Conservation (phyloP, 2,113 vertebrate genomes). For the Hemiprocne comata region DNA sequence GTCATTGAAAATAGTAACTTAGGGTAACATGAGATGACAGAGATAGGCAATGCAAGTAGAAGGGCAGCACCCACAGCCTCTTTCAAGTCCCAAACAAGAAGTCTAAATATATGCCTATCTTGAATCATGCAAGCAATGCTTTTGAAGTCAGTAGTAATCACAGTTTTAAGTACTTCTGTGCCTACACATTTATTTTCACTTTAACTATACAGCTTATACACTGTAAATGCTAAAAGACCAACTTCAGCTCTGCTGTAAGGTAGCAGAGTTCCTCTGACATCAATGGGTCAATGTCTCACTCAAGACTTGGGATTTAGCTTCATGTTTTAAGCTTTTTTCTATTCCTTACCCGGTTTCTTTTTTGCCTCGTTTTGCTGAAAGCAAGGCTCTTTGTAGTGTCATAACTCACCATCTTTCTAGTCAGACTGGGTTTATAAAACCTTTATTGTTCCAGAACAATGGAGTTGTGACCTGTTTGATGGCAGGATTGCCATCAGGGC, state of each 20-base stretch:
- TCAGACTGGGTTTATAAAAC: slow-evolving; percentile 56
- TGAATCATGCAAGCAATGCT: not conserved
- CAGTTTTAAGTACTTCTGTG: not conserved
- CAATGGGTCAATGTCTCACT: not conserved
- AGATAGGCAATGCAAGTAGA: not conserved
- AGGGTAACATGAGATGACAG: not conserved
- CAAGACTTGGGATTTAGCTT: not conserved
- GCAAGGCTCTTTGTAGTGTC: not conserved
- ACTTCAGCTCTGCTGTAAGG: not conserved
- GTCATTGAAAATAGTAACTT: not conserved
- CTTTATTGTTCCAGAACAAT: slow-evolving; percentile 58
- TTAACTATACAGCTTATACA: not conserved
- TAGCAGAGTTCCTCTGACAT: not conserved
- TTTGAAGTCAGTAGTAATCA: slow-evolving; percentile 11
- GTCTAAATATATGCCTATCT: not conserved
- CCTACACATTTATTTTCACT: not conserved
- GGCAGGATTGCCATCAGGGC: slow-evolving; percentile 12
- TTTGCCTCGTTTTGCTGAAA: slow-evolving; percentile 34
- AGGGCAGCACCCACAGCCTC: not conserved
- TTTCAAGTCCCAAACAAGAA: not conserved
- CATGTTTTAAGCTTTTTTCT: not conserved
- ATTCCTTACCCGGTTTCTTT: not conserved
- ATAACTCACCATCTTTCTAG: slow-evolving; percentile 46
- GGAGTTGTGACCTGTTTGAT: slow-evolving; percentile 19
- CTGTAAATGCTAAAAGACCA: not conserved